phyloP scores from a whole-genome alignment of 2,113 vertebrate species.

The Coturnix japonica region DNA sequence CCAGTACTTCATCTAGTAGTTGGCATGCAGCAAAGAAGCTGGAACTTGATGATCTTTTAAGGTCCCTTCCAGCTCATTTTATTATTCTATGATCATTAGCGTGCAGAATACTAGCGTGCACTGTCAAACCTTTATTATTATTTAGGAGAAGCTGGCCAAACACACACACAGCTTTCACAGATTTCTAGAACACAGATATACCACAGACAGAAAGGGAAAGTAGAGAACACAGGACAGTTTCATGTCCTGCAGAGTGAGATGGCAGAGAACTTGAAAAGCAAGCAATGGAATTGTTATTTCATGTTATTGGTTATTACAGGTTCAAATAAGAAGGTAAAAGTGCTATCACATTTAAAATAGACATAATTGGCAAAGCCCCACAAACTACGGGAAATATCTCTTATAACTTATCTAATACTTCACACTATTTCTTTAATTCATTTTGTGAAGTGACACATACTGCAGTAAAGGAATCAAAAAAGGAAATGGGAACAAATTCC shows the following conservation, averaged over 20 bases:
- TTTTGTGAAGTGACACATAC: neutral
- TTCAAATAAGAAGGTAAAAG: neutral
- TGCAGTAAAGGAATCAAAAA: neutral
- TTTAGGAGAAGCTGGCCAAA: neutral
- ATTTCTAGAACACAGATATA: neutral
- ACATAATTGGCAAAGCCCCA: fast-evolving
- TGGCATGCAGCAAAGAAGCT: no score
- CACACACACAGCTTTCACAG: neutral
- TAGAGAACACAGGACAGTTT: neutral
- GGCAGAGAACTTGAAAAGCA: neutral
- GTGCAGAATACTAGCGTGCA: neutral
- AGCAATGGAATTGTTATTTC: neutral
- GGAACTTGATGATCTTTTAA: no score
- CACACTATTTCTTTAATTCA: neutral
- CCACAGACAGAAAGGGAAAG: neutral
- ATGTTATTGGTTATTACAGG: neutral
- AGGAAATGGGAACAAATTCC: conserved; percentile 52
- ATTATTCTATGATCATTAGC: neutral
- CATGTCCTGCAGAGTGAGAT: fast-evolving
- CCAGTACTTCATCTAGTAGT: no score
- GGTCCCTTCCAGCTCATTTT: no score
- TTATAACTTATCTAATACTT: neutral
- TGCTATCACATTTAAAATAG: neutral
- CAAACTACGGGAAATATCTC: neutral
- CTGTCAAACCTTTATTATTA: no score